Evolutionary conservation across 2,888 invertebrate genomes (phyloP), one percentile per base, ranked within the genome.

Genomic region (Teinopalpus imperialis): DNA sequence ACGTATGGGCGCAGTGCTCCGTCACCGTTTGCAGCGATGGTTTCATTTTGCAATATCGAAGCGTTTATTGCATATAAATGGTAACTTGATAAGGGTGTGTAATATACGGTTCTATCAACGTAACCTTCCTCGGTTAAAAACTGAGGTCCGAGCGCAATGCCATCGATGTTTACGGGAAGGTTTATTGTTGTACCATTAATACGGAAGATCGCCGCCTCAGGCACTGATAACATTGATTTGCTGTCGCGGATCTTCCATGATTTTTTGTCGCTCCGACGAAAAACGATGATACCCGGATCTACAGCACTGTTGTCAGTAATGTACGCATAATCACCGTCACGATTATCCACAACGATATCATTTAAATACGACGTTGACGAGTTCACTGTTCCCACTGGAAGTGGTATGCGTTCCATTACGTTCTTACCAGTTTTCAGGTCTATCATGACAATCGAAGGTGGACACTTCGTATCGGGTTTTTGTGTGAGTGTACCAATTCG

Each of bases 281-380:
- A 94, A 4, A 94, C 93, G 45, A 95, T 92, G 45, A 95, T 90
- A 20, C 94, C 94, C 3, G 94, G 94, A 75, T 93, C 93, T 0
- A 80, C 78, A 1, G 89, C 90, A 63, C 92, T 91, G 61, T 92
- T 92, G 72, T 94, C 94, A 0, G 93, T 93, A 23, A 94, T 94
- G 63, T 94, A 94, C 1, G 93, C 94, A 64, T 90, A 92, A 59
- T 92, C 92, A 43, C 92, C 91, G 63, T 92, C 90, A 21, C 93
- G 90, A 66, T 92, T 91, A 63, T 94, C 94, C 13, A 95, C 80
- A 0, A 94, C 94, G 32, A 95, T 86, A 66, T 94, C 94, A 64
- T 94, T 94, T 32, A 95, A 73, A 57, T 92, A 92, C 24, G 91
- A 92, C 0, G 87, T 89, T 26, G 90, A 89, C 0, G 79, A 76